Evolutionary conservation across 2,113 vertebrate species (phyloP).

Genomic region (Erythrolamprus reginae): DNA sequence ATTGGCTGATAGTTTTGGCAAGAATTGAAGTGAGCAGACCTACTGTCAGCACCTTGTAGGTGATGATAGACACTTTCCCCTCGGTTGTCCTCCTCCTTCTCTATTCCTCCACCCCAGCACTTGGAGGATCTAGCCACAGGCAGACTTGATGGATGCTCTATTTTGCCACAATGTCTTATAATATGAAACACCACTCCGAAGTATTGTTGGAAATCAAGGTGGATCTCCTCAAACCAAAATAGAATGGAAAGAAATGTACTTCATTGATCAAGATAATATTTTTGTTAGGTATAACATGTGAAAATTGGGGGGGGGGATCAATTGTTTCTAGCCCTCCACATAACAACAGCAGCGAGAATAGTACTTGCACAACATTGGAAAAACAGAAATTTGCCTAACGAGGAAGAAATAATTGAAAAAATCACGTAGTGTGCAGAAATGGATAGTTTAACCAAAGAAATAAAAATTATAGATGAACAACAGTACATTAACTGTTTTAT

Average conservation of each 20-base stretch:
- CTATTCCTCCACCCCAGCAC: background rate
- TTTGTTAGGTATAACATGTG: no score
- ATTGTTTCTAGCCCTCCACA: no score
- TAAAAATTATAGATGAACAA: no score
- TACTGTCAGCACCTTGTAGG: background rate
- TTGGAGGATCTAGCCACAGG: background rate
- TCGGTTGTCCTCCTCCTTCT: no score
- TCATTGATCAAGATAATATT: background rate
- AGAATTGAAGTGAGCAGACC: background rate
- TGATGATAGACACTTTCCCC: background rate
- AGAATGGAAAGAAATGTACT: background rate
- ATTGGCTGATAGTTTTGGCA: background rate
- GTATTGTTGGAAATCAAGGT: background rate
- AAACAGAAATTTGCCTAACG: no score
- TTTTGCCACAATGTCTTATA: background rate
- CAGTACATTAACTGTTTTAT: no score
- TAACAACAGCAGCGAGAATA: no score
- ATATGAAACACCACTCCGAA: background rate
- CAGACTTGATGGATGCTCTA: background rate
- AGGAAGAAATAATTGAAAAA: no score
- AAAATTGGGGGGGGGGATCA: no score
- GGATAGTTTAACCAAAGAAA: no score
- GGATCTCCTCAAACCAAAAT: background rate
- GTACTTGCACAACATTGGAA: no score
- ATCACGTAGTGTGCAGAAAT: no score